phyloP scores from a whole-genome alignment of 2,113 vertebrate species.

The Egretta garzetta region DNA sequence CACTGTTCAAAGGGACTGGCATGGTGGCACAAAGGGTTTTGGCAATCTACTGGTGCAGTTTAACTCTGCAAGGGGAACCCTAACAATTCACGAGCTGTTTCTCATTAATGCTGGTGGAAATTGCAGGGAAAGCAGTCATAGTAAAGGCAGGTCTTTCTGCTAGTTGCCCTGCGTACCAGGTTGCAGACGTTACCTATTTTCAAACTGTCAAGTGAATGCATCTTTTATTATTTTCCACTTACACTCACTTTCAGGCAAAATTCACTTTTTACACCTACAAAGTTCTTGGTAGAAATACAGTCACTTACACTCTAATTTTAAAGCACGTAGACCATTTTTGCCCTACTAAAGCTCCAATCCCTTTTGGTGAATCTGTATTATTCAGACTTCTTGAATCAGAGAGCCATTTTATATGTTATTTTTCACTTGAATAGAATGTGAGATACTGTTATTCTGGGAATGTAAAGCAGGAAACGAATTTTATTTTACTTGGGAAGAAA shows the following conservation, averaged over 20 bases:
- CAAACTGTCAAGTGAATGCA: background rate
- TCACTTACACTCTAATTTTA: background rate
- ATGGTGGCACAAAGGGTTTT: background rate
- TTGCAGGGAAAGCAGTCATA: background rate
- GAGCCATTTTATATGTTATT: background rate
- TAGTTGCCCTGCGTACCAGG: background rate
- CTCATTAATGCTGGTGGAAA: background rate
- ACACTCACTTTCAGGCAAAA: background rate
- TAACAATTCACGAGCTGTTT: background rate
- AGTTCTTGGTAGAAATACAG: background rate
- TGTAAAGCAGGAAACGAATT: conserved; percentile 2
- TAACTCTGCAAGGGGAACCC: background rate
- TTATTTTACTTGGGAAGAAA: background rate
- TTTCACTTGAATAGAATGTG: background rate
- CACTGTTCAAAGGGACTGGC: background rate
- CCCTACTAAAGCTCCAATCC: background rate
- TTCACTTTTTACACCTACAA: background rate
- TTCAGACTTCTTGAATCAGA: background rate
- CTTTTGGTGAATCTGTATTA: background rate
- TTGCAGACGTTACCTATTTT: background rate
- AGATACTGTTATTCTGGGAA: background rate
- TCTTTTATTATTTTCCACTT: background rate
- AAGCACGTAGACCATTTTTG: background rate
- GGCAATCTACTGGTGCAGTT: background rate
- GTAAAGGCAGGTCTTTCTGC: background rate